Conservation (phyloP, 2,113 vertebrate genomes). For the Scartelaos histophorus region DNA sequence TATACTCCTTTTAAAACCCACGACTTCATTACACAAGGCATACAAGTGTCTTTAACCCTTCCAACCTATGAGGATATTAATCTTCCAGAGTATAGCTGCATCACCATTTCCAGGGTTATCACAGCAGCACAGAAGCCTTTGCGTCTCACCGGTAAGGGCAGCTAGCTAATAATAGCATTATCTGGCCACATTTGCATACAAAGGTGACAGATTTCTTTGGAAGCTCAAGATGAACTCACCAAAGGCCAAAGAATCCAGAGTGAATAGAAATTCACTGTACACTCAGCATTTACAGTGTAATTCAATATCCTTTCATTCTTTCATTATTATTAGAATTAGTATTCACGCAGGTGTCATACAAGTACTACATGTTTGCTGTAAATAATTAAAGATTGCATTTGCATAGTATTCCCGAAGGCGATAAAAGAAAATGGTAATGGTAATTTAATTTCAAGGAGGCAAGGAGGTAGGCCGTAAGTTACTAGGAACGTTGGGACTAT, state of each 20-base stretch:
- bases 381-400: neutral
- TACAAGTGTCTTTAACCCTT: slow-evolving; percentile 13
- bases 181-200: slow-evolving; percentile 43
- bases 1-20: slow-evolving; percentile 19
- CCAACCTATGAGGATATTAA: neutral
- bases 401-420: too few relatives aligned
- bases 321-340: neutral
- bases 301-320: neutral
- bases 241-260: slow-evolving; percentile 21
- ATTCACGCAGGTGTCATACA: neutral
- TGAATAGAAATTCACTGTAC: neutral
- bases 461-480: neutral
- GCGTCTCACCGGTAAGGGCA: slow-evolving; percentile 17
- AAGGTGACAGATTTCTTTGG: slow-evolving; percentile 31
- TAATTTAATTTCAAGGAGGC: too few relatives aligned
- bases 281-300: neutral
- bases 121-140: slow-evolving; percentile 10
- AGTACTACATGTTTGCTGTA: neutral
- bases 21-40: slow-evolving; percentile 11
- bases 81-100: slow-evolving; percentile 7
- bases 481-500: neutral
- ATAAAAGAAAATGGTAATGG: neutral
- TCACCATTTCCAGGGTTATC: slow-evolving; percentile 22
- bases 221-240: slow-evolving; percentile 32
- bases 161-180: slow-evolving; percentile 42